Conservation (phyloP, 2,113 vertebrate genomes). For the Esox niger region DNA sequence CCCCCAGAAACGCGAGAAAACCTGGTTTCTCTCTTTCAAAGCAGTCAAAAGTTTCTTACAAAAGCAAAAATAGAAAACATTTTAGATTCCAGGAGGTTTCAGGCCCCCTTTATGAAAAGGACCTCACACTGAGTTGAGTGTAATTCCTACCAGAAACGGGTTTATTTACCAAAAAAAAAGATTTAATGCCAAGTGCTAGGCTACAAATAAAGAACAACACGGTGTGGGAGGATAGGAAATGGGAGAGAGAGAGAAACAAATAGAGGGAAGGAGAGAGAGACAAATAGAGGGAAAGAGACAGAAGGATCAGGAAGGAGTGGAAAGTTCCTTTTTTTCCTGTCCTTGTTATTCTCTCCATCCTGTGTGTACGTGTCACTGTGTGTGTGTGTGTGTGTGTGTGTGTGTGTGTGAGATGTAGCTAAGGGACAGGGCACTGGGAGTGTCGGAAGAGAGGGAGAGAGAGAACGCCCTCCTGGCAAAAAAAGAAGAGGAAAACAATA, state of each 20-base stretch:
- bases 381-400: background rate
- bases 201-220: constrained; percentile 90
- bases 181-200: constrained; percentile 89
- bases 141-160: constrained; percentile 97
- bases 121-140: constrained; percentile 97
- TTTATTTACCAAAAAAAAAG: constrained; percentile 97
- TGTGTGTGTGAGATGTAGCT: constrained; percentile 28
- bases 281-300: constrained; percentile 30
- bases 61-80: constrained; percentile 86
- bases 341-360: constrained; percentile 66
- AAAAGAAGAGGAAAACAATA: constrained; percentile 73
- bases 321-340: constrained; percentile 59
- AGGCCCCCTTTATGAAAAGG: constrained; percentile 84
- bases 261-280: constrained; percentile 42
- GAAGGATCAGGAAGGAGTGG: constrained; percentile 36
- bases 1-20: constrained; percentile 74
- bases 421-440: constrained; percentile 36
- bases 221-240: constrained; percentile 56
- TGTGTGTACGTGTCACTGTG: constrained; percentile 61
- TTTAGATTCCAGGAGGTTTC: constrained; percentile 81
- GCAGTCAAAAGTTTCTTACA: constrained; percentile 78
- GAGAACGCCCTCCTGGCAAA: constrained; percentile 37
- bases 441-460: constrained; percentile 30
- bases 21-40: constrained; percentile 78
- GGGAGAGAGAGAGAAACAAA: constrained; percentile 25